Evolutionary conservation across 2,888 invertebrate species (phyloP).

Genomic region (Invenusta paracnida): DNA sequence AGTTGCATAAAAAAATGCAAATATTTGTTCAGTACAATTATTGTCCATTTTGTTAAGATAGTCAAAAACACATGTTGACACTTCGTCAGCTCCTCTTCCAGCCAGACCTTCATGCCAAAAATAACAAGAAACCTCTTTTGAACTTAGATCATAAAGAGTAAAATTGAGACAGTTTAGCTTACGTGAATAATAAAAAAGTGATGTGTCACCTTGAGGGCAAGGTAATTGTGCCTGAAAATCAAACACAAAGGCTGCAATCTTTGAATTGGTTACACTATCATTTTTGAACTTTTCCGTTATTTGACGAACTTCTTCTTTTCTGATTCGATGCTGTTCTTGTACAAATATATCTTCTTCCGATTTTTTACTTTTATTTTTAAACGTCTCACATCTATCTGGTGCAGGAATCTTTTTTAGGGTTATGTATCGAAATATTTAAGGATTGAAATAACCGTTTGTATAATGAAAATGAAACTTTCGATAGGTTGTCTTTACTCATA

Average conservation of each 20-base stretch:
- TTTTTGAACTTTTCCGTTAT: not conserved
- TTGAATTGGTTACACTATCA: not conserved
- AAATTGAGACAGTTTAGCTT: not conserved
- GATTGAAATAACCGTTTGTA: not conserved
- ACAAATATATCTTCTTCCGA: not conserved
- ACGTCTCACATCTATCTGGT: not conserved
- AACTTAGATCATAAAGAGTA: not conserved
- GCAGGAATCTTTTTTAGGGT: not conserved
- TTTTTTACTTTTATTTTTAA: not conserved
- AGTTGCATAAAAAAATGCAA: slow-evolving; percentile 16
- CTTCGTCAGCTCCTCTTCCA: not conserved
- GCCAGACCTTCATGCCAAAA: not conserved
- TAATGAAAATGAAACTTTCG: not conserved
- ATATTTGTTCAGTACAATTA: slow-evolving; percentile 7
- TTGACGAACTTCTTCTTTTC: not conserved
- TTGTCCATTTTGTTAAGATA: not conserved
- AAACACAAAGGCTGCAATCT: not conserved
- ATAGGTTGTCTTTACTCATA: not conserved
- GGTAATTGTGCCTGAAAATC: not conserved
- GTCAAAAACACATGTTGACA: slow-evolving; percentile 1
- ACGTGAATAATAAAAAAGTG: not conserved
- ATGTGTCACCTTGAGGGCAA: not conserved
- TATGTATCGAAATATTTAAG: not conserved
- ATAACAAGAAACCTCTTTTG: not conserved
- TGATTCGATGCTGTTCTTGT: not conserved